A percentile compares a stretch with the other conserved stretches of the same genome.
Evolutionary conservation across 64 coral and sea anemone genomes (phyloP).

Genomic region (Montipora efflorescens): DNA sequence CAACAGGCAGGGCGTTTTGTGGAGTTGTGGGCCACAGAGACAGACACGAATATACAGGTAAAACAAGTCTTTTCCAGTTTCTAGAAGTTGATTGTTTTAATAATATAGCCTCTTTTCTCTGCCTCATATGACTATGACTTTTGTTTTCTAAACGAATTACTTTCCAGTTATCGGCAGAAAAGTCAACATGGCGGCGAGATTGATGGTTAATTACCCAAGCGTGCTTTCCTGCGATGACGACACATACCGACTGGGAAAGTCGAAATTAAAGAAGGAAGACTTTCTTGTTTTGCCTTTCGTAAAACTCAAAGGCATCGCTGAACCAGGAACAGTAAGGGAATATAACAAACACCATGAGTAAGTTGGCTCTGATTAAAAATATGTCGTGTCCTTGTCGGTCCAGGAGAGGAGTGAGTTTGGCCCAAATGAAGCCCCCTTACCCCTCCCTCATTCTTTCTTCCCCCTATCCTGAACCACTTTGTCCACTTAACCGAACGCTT

Average conservation of each 20-base stretch:
- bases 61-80: background rate
- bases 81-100: too few species aligned
- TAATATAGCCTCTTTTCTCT: too few species aligned
- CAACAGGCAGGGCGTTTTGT: conserved; percentile 95
- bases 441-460: too few species aligned
- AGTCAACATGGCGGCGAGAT: conserved; percentile 97
- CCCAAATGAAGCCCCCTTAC: too few species aligned
- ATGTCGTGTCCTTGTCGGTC: background rate
- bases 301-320: conserved; percentile 91
- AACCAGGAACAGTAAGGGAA: conserved; percentile 88
- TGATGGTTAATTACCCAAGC: conserved; percentile 97
- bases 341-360: conserved; percentile 98
- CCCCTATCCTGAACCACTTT: too few species aligned
- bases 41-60: conserved; percentile 99
- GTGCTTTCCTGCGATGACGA: conserved; percentile 95
- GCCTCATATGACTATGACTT: too few species aligned
- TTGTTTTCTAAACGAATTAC: background rate
- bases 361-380: background rate
- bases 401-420: too few species aligned
- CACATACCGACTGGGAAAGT: conserved; percentile 80
- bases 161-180: conserved; percentile 87
- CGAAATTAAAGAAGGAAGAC: conserved; percentile 93
- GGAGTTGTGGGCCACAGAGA: conserved; percentile 96
- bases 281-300: conserved; percentile 78
- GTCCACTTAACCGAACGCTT: too few species aligned